These are phyloP conservation scores for Cyphomyrmex costatus DNA, from an alignment of 1,140 invertebrate genomes.

Conservation along the genomic window DNA sequence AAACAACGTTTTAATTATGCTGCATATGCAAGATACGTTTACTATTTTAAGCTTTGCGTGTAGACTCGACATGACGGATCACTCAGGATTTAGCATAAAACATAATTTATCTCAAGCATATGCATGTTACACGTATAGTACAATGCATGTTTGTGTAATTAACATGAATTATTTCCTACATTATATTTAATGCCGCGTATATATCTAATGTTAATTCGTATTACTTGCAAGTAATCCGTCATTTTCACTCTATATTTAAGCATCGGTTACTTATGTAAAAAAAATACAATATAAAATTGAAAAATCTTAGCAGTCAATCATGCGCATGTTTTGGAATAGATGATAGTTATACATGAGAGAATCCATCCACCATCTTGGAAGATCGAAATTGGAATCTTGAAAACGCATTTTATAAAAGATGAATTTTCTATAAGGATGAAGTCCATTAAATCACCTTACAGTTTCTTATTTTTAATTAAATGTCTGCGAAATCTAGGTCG, in stretches of 20 bases:
- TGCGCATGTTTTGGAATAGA: neutral
- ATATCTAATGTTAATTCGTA: constrained; percentile 18
- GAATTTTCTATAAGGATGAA: neutral
- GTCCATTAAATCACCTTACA: neutral
- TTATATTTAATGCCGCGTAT: constrained; percentile 14
- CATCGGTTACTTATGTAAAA: neutral
- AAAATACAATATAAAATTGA: constrained; percentile 17
- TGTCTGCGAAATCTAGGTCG: neutral
- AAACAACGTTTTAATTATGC: constrained; percentile 49
- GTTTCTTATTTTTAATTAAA: constrained; percentile 1
- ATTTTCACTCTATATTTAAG: constrained; percentile 12
- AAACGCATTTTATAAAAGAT: neutral
- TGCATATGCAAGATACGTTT: constrained; percentile 13
- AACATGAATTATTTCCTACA: constrained; percentile 29
- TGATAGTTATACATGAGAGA: neutral
- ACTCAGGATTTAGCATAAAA: constrained; percentile 49
- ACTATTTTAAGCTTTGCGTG: constrained; percentile 43
- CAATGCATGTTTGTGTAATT: constrained; percentile 26
- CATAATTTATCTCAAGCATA: constrained; percentile 40
- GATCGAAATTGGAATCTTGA: neutral
- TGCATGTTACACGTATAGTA: constrained; percentile 16
- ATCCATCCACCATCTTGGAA: neutral
- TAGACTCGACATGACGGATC: constrained; percentile 50
- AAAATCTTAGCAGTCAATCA: neutral
- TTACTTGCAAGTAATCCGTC: constrained; percentile 3